Evolutionary conservation across 2,113 vertebrate genomes (phyloP).

Genomic region (Neolamprologus kungweensis): DNA sequence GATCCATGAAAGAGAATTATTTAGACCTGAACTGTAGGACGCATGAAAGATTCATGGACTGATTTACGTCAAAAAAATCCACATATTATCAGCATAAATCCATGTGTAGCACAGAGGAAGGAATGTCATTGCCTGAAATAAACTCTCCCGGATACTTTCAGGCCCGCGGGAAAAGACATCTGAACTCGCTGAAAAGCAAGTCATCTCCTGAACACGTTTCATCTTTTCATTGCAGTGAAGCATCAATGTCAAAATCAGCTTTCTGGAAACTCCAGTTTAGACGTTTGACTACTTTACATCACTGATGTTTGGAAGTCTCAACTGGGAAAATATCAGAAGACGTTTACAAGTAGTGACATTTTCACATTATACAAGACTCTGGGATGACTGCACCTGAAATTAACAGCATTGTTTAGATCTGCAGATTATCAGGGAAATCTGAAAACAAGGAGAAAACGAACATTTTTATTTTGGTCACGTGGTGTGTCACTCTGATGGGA

Average conservation of each 20-base stretch:
- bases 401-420: background rate
- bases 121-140: background rate
- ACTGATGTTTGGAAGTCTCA: background rate
- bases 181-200: background rate
- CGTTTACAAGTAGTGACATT: background rate
- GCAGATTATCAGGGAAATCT: background rate
- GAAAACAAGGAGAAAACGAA: background rate
- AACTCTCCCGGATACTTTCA: background rate
- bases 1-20: conserved; percentile 24
- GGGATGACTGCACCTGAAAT: background rate
- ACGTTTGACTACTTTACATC: background rate
- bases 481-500: background rate
- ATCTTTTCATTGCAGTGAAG: background rate
- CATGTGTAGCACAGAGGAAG: background rate
- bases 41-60: background rate
- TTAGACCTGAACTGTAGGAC: background rate
- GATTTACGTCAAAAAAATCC: background rate
- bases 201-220: background rate
- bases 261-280: background rate
- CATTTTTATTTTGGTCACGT: background rate
- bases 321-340: background rate
- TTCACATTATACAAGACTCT: background rate
- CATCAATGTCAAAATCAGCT: background rate
- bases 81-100: background rate
- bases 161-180: background rate